phyloP scores from a whole-genome alignment of 1,140 invertebrate species.

The Pseudomyrmex sp. region DNA sequence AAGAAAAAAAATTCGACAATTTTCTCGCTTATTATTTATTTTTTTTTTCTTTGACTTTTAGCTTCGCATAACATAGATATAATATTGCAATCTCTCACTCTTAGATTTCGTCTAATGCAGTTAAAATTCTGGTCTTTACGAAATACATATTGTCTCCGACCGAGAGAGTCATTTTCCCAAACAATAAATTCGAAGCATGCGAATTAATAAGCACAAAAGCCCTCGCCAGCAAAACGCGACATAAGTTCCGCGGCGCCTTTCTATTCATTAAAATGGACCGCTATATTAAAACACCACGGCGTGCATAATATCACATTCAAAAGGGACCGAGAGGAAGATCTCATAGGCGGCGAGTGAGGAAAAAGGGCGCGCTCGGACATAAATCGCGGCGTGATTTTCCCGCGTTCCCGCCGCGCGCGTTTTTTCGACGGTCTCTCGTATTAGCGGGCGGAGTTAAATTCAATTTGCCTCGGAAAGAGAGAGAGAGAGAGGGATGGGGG shows the following conservation, averaged over 20 bases:
- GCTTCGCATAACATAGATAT: too few species aligned
- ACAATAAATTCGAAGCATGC: too few species aligned
- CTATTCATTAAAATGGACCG: background rate
- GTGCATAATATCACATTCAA: background rate
- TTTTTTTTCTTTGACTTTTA: too few species aligned
- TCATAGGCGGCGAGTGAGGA: background rate
- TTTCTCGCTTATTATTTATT: too few species aligned
- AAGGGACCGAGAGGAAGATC: constrained; percentile 6
- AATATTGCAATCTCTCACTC: too few species aligned
- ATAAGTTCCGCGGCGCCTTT: background rate
- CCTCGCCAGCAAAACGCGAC: too few species aligned
- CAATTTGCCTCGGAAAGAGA: constrained; percentile 60
- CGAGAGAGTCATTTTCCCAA: too few species aligned
- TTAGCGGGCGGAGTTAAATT: constrained; percentile 68
- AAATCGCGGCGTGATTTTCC: constrained; percentile 69
- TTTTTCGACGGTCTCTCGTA: constrained; percentile 59
- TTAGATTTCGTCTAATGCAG: too few species aligned
- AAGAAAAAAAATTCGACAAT: too few species aligned
- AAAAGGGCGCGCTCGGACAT: constrained; percentile 33
- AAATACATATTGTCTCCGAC: too few species aligned
- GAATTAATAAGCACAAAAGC: too few species aligned
- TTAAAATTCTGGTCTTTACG: too few species aligned
- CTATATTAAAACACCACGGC: background rate
- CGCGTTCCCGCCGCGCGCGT: constrained; percentile 48
- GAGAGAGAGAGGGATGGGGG: background rate